A percentile compares a stretch with the other conserved stretches of the same genome.
phyloP scores from a whole-genome alignment of 2,113 vertebrate genomes.

The Corythoichthys haematopterus region DNA sequence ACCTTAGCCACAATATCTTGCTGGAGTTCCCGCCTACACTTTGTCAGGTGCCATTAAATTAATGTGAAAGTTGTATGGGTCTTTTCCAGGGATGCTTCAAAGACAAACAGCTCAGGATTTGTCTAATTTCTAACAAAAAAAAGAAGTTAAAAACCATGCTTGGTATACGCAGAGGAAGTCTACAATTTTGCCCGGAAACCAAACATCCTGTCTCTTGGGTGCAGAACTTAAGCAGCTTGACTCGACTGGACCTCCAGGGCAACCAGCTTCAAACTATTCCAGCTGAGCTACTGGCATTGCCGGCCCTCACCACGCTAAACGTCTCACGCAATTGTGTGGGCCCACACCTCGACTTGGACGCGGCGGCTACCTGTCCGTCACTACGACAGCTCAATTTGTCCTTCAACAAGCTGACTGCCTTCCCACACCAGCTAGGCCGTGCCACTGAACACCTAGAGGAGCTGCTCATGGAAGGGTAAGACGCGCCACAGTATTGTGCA shows the following conservation, averaged over 20 bases:
- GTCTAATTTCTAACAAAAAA: too few relatives aligned
- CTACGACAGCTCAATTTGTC: conserved; percentile 86
- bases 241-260: conserved; percentile 86
- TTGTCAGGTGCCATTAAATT: conserved; percentile 73
- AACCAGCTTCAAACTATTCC: conserved; percentile 83
- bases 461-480: conserved; percentile 84
- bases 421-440: conserved; percentile 72
- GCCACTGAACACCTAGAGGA: conserved; percentile 78
- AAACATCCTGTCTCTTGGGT: background rate
- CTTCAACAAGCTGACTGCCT: conserved; percentile 78
- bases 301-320: conserved; percentile 77
- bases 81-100: background rate
- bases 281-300: conserved; percentile 76
- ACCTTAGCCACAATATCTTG: conserved; percentile 88
- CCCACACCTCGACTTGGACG: conserved; percentile 72
- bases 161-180: background rate
- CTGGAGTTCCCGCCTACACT: conserved; percentile 77
- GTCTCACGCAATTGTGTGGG: conserved; percentile 87
- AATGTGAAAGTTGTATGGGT: too few relatives aligned
- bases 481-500: background rate
- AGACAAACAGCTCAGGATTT: background rate
- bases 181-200: background rate
- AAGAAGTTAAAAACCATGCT: too few relatives aligned
- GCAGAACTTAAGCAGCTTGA: conserved; percentile 83
- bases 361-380: conserved; percentile 65